Base-by-base conservation (phyloP, 2,888 invertebrate species). In the Melanophora roralis region DNA sequence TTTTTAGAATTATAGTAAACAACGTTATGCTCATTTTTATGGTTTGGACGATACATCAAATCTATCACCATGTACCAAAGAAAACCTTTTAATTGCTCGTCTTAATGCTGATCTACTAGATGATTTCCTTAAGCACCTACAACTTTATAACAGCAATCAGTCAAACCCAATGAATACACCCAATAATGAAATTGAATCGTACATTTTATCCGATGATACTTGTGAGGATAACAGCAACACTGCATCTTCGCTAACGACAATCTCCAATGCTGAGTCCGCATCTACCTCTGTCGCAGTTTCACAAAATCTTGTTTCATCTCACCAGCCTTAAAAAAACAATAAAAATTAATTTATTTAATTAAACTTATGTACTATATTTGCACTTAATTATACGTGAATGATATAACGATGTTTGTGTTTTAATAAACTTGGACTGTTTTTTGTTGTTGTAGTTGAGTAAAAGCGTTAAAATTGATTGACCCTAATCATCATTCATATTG, bases 1-100 rank as follows among this genome's bases (percentile, higher is more conserved):
- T 45, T 69, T 59, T 38, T 21, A 77, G 77, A 72, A 60, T 53
- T 72, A 67, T 19, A 16, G 27, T 9, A 65, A 77, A 77, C 9
- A 1, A 4, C 51, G 14, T 16, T 72, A 77, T 34, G 59, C 60
- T 12, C 23, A 71, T 16, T 19, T 65, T 1, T 59, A 36, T 36
- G 12, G 36, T 0, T 27, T 34, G 9, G 43, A 49, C 3, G 38
- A 3, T 4, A 32, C 60, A 12, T 36, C 77, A 9, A 32, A 67
- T 1, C n/a, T 72, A 1, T 53, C 47, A 4, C 2, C n/a, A 19
- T 62, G 21, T 34, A 69, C 45, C 5, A 51, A 67, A 55, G 77
- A 77, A 2, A 77, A 65, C 53, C 36, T 77, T 1, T 12, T 72
- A 12, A 23, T 12, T 21, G 27, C 67, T 11, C 71, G 77, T 0